Conservation (phyloP, 2,797 vertebrate genomes). For the Poecilia wingei region DNA sequence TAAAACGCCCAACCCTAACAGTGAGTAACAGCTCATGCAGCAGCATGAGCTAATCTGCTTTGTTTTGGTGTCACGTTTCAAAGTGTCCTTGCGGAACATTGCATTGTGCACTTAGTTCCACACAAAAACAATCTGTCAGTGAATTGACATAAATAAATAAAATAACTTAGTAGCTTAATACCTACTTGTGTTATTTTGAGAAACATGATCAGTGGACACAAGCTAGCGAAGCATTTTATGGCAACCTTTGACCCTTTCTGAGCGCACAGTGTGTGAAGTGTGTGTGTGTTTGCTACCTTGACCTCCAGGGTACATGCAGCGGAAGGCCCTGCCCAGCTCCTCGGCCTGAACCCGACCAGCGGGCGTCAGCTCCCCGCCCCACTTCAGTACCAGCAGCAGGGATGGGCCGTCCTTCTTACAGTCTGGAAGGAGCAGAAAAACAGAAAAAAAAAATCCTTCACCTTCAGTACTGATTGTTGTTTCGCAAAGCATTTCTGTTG, state of each 20-base stretch:
- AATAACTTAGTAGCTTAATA: neutral
- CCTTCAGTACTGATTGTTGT: neutral
- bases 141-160: neutral
- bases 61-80: neutral
- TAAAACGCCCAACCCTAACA: no score
- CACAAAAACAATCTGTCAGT: neutral
- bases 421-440: constrained; percentile 73
- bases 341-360: constrained; percentile 94
- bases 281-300: constrained; percentile 83
- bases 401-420: constrained; percentile 84
- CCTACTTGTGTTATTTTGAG: neutral
- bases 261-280: neutral
- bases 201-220: neutral
- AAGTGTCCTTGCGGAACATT: neutral
- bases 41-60: neutral
- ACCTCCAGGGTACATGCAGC: constrained; percentile 98
- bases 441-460: neutral
- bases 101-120: neutral
- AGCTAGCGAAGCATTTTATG: neutral
- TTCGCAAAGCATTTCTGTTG: neutral
- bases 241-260: neutral
- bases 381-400: constrained; percentile 93
- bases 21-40: no score
- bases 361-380: constrained; percentile 96
- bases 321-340: constrained; percentile 94